phyloP scores from a whole-genome alignment of 2,888 invertebrate genomes.

The Campoletis raptor region DNA sequence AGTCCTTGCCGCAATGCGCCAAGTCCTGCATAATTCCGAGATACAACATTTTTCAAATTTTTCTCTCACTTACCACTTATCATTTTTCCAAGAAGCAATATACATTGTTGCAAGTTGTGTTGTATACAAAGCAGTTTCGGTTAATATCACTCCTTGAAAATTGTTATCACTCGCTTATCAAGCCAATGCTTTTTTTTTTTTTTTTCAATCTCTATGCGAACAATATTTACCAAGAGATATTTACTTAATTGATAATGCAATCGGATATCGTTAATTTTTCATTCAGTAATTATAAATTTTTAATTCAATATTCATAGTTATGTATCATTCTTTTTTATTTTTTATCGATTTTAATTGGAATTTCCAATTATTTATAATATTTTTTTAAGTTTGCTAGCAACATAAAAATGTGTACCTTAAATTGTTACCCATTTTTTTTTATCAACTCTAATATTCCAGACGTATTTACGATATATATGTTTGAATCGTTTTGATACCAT shows the following conservation, averaged over 20 bases:
- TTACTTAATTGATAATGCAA: not conserved
- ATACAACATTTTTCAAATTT: not conserved
- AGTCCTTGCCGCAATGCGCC: constrained; percentile 69
- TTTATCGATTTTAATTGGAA: not conserved
- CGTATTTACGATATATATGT: constrained; percentile 13
- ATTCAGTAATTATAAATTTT: not conserved
- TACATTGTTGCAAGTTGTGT: constrained; percentile 5
- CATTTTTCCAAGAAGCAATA: not conserved
- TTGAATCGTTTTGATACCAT: constrained; percentile 11
- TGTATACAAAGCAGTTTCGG: not conserved
- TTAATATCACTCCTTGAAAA: constrained; percentile 1
- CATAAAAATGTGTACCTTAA: not conserved
- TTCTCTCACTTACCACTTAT: not conserved
- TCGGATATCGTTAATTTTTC: not conserved
- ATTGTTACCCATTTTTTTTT: not conserved
- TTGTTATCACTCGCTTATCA: constrained; percentile 20
- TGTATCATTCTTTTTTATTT: not conserved
- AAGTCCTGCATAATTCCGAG: constrained; percentile 52
- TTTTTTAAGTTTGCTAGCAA: not conserved
- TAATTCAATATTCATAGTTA: not conserved
- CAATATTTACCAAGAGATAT: not conserved
- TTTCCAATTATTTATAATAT: not conserved
- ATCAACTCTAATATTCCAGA: not conserved
- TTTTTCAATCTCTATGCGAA: not conserved
- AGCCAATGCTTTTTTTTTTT: not conserved